phyloP scores from a whole-genome alignment of 2,113 vertebrate species.

The Geococcyx californianus region DNA sequence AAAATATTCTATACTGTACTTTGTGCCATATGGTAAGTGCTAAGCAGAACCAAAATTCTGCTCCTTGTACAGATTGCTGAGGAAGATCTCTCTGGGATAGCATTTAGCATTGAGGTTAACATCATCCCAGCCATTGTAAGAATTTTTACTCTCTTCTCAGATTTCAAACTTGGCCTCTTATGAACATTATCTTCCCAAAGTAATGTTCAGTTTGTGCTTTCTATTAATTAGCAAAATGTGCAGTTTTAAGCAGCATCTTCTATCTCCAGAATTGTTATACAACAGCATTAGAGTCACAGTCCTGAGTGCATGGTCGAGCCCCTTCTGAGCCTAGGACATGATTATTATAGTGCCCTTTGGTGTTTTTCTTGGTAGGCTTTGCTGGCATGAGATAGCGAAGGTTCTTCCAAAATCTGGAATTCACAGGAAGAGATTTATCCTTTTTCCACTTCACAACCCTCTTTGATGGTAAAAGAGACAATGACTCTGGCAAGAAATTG shows the following conservation, averaged over 20 bases:
- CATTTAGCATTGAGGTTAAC: neutral
- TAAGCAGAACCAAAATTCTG: neutral
- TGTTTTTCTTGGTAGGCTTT: constrained; percentile 38
- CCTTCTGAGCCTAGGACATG: neutral
- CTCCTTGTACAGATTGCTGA: neutral
- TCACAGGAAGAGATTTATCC: constrained; percentile 55
- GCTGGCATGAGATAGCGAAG: constrained; percentile 86
- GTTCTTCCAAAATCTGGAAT: constrained; percentile 89
- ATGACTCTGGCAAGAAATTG: constrained; percentile 72
- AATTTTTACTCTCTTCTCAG: neutral
- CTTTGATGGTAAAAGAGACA: constrained; percentile 80
- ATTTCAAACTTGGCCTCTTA: neutral
- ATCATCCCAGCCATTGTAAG: neutral
- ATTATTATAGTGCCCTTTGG: neutral
- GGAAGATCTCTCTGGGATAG: neutral
- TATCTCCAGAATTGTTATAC: neutral
- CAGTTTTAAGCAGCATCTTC: neutral
- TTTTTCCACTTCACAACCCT: constrained; percentile 82
- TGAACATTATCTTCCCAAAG: neutral
- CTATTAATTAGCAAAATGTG: neutral
- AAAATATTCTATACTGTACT: neutral
- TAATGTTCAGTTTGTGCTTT: neutral
- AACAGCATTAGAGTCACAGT: neutral
- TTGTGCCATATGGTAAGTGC: neutral
- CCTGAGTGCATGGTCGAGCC: neutral